Evolutionary conservation across 2,888 invertebrate genomes (phyloP), one percentile per base, ranked within the genome.

Genomic region (Netelia melanura): DNA sequence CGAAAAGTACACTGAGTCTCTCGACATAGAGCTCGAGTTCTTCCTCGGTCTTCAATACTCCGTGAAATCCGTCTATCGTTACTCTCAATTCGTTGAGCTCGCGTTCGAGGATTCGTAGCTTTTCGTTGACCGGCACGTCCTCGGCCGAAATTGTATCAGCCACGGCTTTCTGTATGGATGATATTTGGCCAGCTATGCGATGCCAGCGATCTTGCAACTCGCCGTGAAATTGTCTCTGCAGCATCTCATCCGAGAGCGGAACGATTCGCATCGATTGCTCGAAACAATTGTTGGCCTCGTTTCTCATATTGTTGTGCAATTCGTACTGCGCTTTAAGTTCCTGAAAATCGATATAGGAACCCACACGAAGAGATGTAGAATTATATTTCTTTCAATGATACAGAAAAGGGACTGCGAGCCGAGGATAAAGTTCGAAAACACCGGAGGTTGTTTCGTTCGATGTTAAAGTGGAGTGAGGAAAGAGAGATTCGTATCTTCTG

Each of bases 301-400:
- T 96, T 75, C 96, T 96, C 70, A 97, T 95, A 87, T 96, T 96
- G 88, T 97, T 97, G 92, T 98, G 96, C 30, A 98, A 96, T 94
- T 98, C 98, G 90, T 97, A 97, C 89, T 98, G 97, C 0, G 98
- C 98, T 93, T 97, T 98, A 65, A 98, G 93, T 94, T 98, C 98
- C 96, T 96, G 88, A 72, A 80, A 85, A 77, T 77, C 58, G 11
- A 77, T 77, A 68, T 56, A 68, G 54, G 43, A 21, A 52, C 58
- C 48, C 17, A 11, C n/a, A 56, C 43, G 68, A 78, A 75, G 21
- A 54, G 48, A 67, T 21, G 43, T 30, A 43, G 14, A 62, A 62
- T 58, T 58, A 10, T 58, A 58, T 17, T 17, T 58, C 21, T 58
- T 58, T 58, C 2, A 9, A 58, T 21, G 17, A 14, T 17, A 48